Percentiles rank a stretch among this genome's conserved stretches.
These are phyloP conservation scores for Eutolmus rufibarbis DNA, from an alignment of 2,888 invertebrate species.

Conservation along the genomic window DNA sequence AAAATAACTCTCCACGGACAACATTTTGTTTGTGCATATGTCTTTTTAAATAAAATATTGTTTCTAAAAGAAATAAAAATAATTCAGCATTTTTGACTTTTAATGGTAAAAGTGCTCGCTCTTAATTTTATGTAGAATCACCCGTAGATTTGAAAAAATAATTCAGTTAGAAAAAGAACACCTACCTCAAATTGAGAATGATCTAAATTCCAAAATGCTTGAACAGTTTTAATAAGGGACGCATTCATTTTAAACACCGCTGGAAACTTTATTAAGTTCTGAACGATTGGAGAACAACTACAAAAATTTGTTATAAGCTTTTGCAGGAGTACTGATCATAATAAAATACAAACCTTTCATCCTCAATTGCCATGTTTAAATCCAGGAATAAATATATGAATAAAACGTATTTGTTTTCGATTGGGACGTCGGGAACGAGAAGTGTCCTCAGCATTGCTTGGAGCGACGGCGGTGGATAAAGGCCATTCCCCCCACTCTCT, in stretches of 20 bases:
- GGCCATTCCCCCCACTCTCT: constrained; percentile 69
- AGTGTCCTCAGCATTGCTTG: constrained; percentile 80
- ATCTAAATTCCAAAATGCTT: constrained; percentile 90
- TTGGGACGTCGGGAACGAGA: constrained; percentile 71
- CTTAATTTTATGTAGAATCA: too few relatives aligned
- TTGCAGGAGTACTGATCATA: not conserved
- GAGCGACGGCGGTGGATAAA: constrained; percentile 85
- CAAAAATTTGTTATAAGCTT: constrained; percentile 19
- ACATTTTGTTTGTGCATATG: too few relatives aligned
- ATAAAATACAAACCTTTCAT: constrained; percentile 61
- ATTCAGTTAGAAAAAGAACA: not conserved
- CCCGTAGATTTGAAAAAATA: not conserved
- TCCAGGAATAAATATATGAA: constrained; percentile 84
- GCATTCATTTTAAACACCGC: constrained; percentile 79
- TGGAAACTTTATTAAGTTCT: constrained; percentile 80
- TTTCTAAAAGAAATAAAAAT: too few relatives aligned
- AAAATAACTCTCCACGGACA: too few relatives aligned
- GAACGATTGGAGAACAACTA: constrained; percentile 70
- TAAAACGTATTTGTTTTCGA: constrained; percentile 78
- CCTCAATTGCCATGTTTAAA: constrained; percentile 74
- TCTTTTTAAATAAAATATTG: too few relatives aligned
- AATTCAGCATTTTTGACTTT: too few relatives aligned
- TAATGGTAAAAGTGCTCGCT: not conserved
- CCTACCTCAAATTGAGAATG: constrained; percentile 81
- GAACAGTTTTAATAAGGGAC: constrained; percentile 78